Base-by-base conservation (phyloP, 23 tunicate species). In the Ciona savignyi region DNA sequence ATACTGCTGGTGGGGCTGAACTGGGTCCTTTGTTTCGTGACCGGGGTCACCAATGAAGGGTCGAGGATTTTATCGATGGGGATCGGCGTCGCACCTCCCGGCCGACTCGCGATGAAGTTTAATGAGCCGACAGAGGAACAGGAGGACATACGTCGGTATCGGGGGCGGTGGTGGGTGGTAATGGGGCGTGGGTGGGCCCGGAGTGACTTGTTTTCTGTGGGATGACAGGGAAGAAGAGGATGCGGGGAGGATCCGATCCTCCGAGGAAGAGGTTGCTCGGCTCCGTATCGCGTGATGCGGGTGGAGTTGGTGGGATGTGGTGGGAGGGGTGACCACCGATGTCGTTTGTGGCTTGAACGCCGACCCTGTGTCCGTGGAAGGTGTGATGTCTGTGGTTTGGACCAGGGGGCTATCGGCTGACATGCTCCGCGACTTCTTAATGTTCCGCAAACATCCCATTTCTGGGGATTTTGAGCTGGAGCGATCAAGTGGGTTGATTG, bases 391-490 rank as follows among this genome's bases (percentile, higher is more conserved):
- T 56, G 20, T 35, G 35, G 30, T 32, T 68, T 82, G 75, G 25
- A 67, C 66, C 0, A 88, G 56, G 32, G 96, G 83, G 71, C 97
- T 79, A 67, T 90, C 97, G 71, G 97, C 97, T 9, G 97, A 90
- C 97, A 90, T 90, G 35, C 89, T 83, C 35, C 97, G 76, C 4
- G 89, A 83, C 67, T 90, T 90, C 34, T 80, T 76, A 63, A 86
- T 80, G 32, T 84, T 80, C 25, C 78, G 85, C 27, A 87, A 62
- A 34, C 78, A 62, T 20, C 95, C 95, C 82, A 81, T 80, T 33
- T 81, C 86, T 3, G 95, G 86, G 21, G 86, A 87, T 51, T 76
- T 80, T 6, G 95, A 79, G 62, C 68, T 67, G 2, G 81, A 70
- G 11, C 63, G 67, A 28, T 72, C 78, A 26, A 25, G 51, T 23